Percentiles rank a stretch among this genome's conserved stretches.
phyloP scores from a whole-genome alignment of 1,140 invertebrate genomes.

The Tyrophagus putrescentiae region DNA sequence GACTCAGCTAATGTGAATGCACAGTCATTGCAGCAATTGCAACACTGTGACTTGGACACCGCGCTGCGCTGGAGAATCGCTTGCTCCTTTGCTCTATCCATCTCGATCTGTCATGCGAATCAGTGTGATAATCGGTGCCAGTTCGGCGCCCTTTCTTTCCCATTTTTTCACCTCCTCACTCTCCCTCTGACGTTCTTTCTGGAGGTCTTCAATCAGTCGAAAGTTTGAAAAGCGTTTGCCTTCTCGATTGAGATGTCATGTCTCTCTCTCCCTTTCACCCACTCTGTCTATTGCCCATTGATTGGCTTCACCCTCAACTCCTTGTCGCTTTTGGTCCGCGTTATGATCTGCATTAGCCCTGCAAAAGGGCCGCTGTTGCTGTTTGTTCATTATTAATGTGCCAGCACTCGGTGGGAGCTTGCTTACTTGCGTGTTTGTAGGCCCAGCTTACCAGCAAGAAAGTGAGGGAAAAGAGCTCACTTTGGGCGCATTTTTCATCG shows the following conservation, averaged over 20 bases:
- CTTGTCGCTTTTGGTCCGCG: neutral
- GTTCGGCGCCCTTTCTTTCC: neutral
- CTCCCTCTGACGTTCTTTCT: too few species aligned
- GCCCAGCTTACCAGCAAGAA: too few species aligned
- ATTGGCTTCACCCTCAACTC: neutral
- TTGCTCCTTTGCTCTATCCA: neutral
- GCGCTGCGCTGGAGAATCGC: too few species aligned
- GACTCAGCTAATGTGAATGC: too few species aligned
- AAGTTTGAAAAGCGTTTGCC: neutral
- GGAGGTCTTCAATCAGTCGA: neutral
- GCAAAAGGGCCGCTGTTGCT: neutral
- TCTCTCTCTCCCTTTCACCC: neutral
- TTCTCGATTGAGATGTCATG: slow-evolving; percentile 12
- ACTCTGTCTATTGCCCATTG: neutral
- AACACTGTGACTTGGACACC: too few species aligned
- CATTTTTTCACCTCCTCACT: too few species aligned
- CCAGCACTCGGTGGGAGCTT: too few species aligned
- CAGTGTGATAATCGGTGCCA: neutral
- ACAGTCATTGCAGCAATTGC: too few species aligned
- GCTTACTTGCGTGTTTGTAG: too few species aligned
- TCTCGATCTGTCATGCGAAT: slow-evolving; percentile 8
- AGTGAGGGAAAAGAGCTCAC: too few species aligned
- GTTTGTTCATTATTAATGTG: too few species aligned
- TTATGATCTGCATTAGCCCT: neutral
- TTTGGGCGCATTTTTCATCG: slow-evolving; percentile 10